Base-by-base conservation (phyloP, 2,113 vertebrate species). In the Scomber colias region DNA sequence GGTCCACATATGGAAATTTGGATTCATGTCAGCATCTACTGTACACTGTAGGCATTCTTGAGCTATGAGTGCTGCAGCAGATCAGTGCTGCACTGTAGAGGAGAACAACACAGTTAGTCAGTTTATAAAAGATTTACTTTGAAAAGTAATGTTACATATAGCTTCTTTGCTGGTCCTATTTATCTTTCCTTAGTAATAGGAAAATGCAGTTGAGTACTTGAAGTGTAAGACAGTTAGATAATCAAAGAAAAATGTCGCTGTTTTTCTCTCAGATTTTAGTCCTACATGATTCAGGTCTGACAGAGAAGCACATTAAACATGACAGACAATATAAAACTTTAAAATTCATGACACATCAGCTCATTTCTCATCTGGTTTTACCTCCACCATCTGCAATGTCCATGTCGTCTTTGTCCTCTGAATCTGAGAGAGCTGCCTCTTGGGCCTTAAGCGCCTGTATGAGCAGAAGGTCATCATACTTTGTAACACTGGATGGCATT, bases 321-420 rank as follows among this genome's bases (percentile, higher is more conserved):
- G 46, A 59, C 46, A 8, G n/a, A 40, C 16, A 11, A 35, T 30
- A 12, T 21, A 15, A 21, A 59, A 60, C 27, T 59, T 27, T 27
- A 27, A 21, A 21, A 21, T 21, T 21, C 21, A 21, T 21, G 21
- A 27, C 24, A 27, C 1, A 27, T n/a, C 35, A 2, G 9, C 3
- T 56, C 40, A 7, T 75, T 48, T 64, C 51, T 79, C 2, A 11
- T 71, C 17, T 56, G 11, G 27, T 70, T 80, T 84, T 83, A 94
- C 93, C 93, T 91, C 89, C 87, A 1, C 89, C 89, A 48, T 91
- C 89, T 17, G 92, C 85, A 0, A 92, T 86, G 72, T 98, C 98
- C 89, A 94, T 69, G 1, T 99, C 98, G 0, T 99, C 97, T 75
- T 96, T 98, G 79, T 98, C 97, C 75, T 99, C 97, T 0, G 95